phyloP scores from a whole-genome alignment of 2,113 vertebrate genomes.

The Hystrix cristata region DNA sequence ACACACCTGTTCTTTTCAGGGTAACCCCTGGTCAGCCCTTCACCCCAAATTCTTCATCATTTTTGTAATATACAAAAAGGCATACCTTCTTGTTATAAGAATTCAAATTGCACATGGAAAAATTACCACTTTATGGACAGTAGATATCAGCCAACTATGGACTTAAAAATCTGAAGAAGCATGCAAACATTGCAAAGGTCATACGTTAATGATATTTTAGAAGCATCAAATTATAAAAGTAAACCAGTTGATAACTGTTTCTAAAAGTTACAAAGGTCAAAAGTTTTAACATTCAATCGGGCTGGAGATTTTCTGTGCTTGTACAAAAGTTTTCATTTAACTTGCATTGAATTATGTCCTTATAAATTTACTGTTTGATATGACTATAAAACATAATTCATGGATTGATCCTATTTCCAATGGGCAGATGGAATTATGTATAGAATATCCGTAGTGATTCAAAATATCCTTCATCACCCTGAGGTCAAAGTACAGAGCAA shows the following conservation, averaged over 20 bases:
- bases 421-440: slow-evolving; percentile 93
- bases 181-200: not conserved
- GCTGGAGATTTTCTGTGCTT: not conserved
- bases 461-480: slow-evolving; percentile 77
- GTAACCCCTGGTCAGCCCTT: not conserved
- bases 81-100: not conserved
- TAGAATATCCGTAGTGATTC: slow-evolving; percentile 90
- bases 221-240: not conserved
- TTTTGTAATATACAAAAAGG: not conserved
- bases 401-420: slow-evolving; percentile 77
- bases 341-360: not conserved
- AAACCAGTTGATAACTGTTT: not conserved
- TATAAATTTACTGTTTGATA: not conserved
- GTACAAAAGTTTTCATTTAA: slow-evolving; percentile 64
- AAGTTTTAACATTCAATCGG: not conserved
- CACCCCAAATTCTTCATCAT: not conserved
- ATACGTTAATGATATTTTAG: not conserved
- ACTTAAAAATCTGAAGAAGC: not conserved
- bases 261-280: not conserved
- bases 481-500: slow-evolving; percentile 86
- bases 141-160: not conserved
- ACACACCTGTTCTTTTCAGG: not conserved
- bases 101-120: not conserved
- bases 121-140: not conserved
- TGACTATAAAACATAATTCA: slow-evolving; percentile 49